These are phyloP conservation scores for Phoeniculus purpureus DNA, from an alignment of 2,797 vertebrate genomes.

Conservation along the genomic window DNA sequence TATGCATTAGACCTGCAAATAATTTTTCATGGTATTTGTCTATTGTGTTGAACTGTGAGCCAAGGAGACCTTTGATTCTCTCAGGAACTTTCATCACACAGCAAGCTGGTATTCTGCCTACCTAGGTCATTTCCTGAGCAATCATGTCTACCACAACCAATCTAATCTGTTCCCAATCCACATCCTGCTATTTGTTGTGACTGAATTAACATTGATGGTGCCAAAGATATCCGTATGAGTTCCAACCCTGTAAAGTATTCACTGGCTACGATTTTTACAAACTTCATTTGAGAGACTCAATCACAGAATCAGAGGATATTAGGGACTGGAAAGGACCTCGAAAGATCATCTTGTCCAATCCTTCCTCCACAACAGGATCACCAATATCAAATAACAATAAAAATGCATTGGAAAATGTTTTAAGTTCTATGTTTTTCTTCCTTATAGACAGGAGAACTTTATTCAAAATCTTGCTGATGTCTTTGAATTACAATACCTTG, in stretches of 20 bases:
- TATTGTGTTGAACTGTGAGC: background rate
- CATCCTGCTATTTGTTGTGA: background rate
- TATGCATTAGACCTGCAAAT: background rate
- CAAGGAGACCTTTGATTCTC: background rate
- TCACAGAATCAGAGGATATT: too few species aligned
- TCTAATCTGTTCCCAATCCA: background rate
- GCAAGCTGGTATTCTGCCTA: background rate
- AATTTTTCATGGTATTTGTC: slow-evolving; percentile 40
- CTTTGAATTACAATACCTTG: background rate
- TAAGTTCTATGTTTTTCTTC: accelerated
- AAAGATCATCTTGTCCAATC: too few species aligned
- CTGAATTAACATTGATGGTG: background rate
- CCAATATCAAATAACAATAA: background rate
- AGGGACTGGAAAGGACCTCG: too few species aligned
- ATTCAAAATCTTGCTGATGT: background rate
- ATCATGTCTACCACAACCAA: background rate
- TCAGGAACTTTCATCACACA: background rate
- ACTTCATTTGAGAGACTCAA: background rate
- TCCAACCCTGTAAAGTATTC: background rate
- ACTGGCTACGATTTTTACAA: background rate
- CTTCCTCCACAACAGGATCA: too few species aligned
- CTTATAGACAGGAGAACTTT: background rate
- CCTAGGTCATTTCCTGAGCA: background rate
- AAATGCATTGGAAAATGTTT: background rate
- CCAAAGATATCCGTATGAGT: background rate